These are phyloP conservation scores for Pteropus rufus DNA, from an alignment of 2,797 vertebrate genomes.

Conservation along the genomic window DNA sequence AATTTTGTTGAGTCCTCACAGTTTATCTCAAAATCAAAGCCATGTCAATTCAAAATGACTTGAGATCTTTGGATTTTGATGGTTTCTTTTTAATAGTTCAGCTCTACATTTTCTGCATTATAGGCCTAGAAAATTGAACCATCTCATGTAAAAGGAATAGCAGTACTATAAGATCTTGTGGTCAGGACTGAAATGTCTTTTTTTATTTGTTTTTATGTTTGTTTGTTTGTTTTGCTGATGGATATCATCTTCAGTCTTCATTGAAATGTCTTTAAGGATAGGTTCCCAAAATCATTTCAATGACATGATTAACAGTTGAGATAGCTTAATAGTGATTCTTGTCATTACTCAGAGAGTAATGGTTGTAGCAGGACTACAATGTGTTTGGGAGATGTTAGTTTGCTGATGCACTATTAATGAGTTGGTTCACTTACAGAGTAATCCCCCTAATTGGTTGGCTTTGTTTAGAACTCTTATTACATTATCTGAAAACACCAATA, in stretches of 20 bases:
- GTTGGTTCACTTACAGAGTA: slow-evolving; percentile 2
- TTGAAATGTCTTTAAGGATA: slow-evolving; percentile 23
- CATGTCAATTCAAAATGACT: slow-evolving; percentile 30
- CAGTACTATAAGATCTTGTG: slow-evolving; percentile 1
- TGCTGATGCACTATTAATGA: slow-evolving; percentile 23
- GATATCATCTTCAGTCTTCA: slow-evolving; percentile 20
- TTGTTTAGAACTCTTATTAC: slow-evolving; percentile 14
- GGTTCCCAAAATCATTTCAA: not conserved
- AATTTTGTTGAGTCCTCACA: slow-evolving; percentile 40
- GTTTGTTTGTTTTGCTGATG: slow-evolving; percentile 26
- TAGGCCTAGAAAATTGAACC: slow-evolving; percentile 39
- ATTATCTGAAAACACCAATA: slow-evolving; percentile 9
- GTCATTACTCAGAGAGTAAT: not conserved
- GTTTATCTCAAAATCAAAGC: slow-evolving; percentile 53
- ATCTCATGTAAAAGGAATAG: slow-evolving; percentile 29
- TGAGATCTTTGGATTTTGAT: slow-evolving; percentile 23
- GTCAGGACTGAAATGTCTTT: not conserved
- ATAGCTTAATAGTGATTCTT: slow-evolving; percentile 9
- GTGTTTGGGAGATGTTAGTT: not conserved
- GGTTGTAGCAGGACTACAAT: not conserved
- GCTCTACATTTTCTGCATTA: not conserved
- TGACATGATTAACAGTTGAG: slow-evolving; percentile 8
- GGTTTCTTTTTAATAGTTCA: slow-evolving; percentile 39
- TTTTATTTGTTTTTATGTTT: slow-evolving; percentile 29
- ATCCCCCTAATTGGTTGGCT: not conserved